Base-by-base conservation (phyloP, 23 tunicate species). In the Oikopleura albicans region DNA sequence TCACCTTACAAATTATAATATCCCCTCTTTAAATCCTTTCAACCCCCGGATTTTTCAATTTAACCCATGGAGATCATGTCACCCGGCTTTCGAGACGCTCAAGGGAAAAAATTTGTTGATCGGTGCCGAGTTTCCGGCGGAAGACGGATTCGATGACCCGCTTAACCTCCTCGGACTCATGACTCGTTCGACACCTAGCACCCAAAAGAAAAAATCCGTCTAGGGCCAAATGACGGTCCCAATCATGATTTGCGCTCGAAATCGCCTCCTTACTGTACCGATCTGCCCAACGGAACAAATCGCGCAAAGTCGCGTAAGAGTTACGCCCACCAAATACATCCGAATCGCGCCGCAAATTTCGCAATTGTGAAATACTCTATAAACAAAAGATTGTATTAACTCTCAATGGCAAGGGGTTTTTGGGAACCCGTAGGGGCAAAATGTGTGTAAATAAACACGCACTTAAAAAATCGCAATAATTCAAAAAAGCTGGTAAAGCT, bases 221-320 rank as follows among this genome's bases (percentile, higher is more conserved):
- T 83, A 89, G 85, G 0, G 88, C 97, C 66, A 92, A 71, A 38
- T 89, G 90, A 40, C 87, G 92, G 8, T 92, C 92, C 97, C 92
- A 89, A 40, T 92, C 97, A n/a, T n/a, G n/a, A 85, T 85, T 87
- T 39, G 57, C 75, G 35, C 37, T 22, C 28, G 12, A 22, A 41
- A 84, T 91, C 86, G 87, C 34, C 39, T 83, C 84, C 57, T 83
- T 83, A 39, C 94, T 66, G 71, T 90, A 87, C 38, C 98, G 57
- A 40, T 93, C 98, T 0, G 98, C 98, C 98, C 98, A 93, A 39
- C 86, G 83, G 87, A 93, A 93, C 37, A 93, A 66, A 85, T 93
- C 98, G 83, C 98, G 66, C 56, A 93, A 40, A 33, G 98, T 93
- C 34, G 90, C 90, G 85, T 85, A 93, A 8, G 94, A 90, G 38